Evolutionary conservation across 1,140 invertebrate species (phyloP), one percentile per base, ranked within the genome.

Genomic region (Brachionus paranguensis): DNA sequence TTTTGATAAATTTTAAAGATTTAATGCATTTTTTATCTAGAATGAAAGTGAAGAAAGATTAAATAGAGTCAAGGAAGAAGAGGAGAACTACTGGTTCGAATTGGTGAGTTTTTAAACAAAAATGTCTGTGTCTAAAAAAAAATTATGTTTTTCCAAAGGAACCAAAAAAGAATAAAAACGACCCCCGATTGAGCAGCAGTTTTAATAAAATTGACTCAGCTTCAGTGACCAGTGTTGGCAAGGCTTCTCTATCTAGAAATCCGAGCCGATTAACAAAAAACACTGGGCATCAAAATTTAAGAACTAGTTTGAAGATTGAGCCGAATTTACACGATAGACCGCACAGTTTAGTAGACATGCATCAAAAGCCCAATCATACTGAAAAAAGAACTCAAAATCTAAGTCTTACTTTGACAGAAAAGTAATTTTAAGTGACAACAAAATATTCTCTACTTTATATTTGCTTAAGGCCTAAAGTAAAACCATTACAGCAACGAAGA

Each of bases 61-160:
- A 2, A 68, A 81, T 17, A 27, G 78, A 27, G 20, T 81, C 11
- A 81, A 81, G 27, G 53, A 81, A 64, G 78, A 81, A 37, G 78
- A 81, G 20, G 78, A 81, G 33, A 76, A 76, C 47, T 76, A 37
- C 47, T 76, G 72, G 72, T 76, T 76, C 20, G 72, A 76, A 50
- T 50, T 76, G 17, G 65, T 68, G n/a, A 14, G 33, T 12, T 68
- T 37, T 37, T 7, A 0, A 24, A 10, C 8, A 8, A 65, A 65
- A 65, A 24, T 65, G 2, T 27, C 8, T 65, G 0, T 3, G 10
- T 65, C 27, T 4, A 24, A 65, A 65, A 65, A 27, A 1, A 27
- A 27, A 20, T 65, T 29, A 0, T n/a, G 17, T 68, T 68, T 68
- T 68, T 24, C 1, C 5, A 33, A 68, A 68, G 68, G 72, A 76